Evolutionary conservation across 1,140 invertebrate species (phyloP).

Genomic region (Carcinoscorpius rotundicauda): DNA sequence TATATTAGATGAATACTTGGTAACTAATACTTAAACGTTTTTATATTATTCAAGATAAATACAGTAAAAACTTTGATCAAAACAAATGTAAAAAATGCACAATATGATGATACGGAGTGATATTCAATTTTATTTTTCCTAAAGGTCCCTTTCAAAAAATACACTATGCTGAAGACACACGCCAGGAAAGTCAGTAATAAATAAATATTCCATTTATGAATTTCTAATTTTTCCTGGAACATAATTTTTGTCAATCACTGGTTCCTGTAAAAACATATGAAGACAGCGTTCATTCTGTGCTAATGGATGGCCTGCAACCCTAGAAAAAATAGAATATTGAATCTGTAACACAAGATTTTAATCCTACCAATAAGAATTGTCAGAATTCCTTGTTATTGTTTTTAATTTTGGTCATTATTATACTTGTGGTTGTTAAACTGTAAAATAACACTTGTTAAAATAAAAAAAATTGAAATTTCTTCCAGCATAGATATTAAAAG

Average conservation of each 20-base stretch:
- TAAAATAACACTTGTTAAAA: neutral
- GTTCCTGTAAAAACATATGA: slow-evolving; percentile 98
- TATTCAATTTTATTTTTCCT: too few relatives aligned
- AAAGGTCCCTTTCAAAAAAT: too few relatives aligned
- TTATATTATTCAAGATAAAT: too few relatives aligned
- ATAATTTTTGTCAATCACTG: slow-evolving; percentile 96
- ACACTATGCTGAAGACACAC: too few relatives aligned
- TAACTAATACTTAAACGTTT: too few relatives aligned
- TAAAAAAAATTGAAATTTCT: too few relatives aligned
- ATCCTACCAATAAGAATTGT: neutral
- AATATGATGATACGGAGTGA: too few relatives aligned
- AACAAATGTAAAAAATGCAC: too few relatives aligned
- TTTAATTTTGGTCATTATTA: neutral
- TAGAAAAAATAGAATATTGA: slow-evolving; percentile 4
- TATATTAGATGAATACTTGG: too few relatives aligned
- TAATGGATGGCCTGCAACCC: slow-evolving; percentile 96
- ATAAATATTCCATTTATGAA: slow-evolving; percentile 40
- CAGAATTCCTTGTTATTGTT: neutral
- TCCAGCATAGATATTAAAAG: too few relatives aligned
- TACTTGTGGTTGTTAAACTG: neutral
- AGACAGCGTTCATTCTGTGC: slow-evolving; percentile 98
- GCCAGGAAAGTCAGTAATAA: too few relatives aligned
- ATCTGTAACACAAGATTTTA: neutral
- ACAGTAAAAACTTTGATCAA: too few relatives aligned
- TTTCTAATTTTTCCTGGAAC: slow-evolving; percentile 98